Conservation (phyloP, 2,797 vertebrate species). For the Enteromius treurensis region DNA sequence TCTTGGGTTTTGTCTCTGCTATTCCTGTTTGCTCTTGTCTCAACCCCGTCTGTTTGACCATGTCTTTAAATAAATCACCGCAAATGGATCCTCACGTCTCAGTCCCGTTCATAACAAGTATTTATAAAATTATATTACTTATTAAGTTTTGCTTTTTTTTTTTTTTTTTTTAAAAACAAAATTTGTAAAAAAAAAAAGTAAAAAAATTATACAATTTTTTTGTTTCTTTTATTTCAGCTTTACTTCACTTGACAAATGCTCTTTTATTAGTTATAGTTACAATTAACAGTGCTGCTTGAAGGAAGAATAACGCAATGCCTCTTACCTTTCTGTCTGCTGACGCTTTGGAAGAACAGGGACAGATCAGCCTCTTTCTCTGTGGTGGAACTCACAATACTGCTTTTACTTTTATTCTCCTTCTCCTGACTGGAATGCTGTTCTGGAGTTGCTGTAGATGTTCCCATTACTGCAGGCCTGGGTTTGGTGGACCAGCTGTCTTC, state of each 20-base stretch:
- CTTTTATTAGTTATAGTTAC: not conserved
- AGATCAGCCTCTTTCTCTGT: conserved; percentile 65
- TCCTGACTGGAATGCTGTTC: conserved; percentile 76
- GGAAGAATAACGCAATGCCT: not conserved
- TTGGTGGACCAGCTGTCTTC: conserved; percentile 61
- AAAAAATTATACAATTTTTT: not conserved
- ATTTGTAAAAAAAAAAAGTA: no score
- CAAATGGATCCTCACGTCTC: no score
- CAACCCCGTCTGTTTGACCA: no score
- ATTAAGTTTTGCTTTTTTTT: not conserved
- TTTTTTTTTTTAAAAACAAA: not conserved
- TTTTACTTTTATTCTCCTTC: conserved; percentile 60
- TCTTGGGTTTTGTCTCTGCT: no score
- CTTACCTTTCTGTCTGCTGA: conserved; percentile 93
- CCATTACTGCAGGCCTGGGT: conserved; percentile 76
- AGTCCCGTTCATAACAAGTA: not conserved
- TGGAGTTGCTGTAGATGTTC: conserved; percentile 69
- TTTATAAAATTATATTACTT: not conserved
- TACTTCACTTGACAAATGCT: not conserved
- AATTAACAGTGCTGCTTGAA: not conserved
- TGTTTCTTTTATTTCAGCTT: not conserved
- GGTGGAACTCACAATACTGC: conserved; percentile 67
- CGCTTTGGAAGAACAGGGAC: conserved; percentile 71
- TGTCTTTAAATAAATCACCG: no score
- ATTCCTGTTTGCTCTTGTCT: no score